Evolutionary conservation across 1,140 invertebrate genomes (phyloP).

Genomic region (Drosophila punjabiensis): DNA sequence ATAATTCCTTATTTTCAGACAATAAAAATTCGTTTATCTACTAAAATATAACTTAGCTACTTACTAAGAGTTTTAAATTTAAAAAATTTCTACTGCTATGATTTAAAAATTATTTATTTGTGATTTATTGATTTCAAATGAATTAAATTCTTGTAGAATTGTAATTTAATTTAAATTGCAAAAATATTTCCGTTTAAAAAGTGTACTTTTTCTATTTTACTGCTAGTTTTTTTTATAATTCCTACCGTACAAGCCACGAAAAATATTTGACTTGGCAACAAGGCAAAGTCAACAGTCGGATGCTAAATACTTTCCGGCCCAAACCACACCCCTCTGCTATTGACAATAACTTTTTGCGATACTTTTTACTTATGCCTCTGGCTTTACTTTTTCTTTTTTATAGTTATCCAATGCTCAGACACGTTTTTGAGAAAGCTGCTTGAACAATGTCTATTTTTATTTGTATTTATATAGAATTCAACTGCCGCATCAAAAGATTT

Average conservation of each 20-base stretch:
- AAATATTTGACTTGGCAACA: constrained; percentile 19
- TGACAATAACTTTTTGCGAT: constrained; percentile 18
- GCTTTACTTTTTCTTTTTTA: not conserved
- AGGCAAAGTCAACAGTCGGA: constrained; percentile 21
- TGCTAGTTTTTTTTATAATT: not conserved
- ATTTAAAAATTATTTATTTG: no score
- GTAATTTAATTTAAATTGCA: no score
- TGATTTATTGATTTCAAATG: no score
- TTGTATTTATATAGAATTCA: constrained; percentile 19
- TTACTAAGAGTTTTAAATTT: no score
- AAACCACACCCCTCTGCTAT: constrained; percentile 8
- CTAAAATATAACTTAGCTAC: no score
- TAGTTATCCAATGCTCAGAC: constrained; percentile 31
- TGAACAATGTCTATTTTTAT: constrained; percentile 15
- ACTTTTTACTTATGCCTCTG: not conserved
- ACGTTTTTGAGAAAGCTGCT: constrained; percentile 33
- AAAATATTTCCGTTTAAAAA: not conserved
- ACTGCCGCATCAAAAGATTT: not conserved
- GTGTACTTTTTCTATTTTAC: not conserved
- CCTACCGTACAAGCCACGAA: not conserved
- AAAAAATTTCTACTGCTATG: no score
- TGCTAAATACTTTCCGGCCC: constrained; percentile 22
- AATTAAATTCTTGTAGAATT: no score
- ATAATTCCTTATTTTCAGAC: no score
- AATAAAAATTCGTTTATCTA: no score